These are phyloP conservation scores for Cataglyphis rosenhaueri DNA, from an alignment of 2,888 invertebrate species.

Conservation along the genomic window DNA sequence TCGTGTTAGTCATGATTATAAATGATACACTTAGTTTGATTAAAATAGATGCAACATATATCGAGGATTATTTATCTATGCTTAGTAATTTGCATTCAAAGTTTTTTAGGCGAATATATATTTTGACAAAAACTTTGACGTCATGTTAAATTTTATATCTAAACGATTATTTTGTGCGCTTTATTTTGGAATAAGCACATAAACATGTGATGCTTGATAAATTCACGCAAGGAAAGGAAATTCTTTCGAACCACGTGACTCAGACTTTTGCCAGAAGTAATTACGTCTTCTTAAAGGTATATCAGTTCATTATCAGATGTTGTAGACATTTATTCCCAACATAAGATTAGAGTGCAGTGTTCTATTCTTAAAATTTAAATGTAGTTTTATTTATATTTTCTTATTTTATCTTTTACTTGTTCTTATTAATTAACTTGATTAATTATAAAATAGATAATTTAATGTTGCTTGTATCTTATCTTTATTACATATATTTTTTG, in stretches of 20 bases:
- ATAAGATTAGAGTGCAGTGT: neutral
- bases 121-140: neutral
- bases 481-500: neutral
- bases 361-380: neutral
- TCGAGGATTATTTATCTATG: neutral
- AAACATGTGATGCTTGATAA: conserved; percentile 3
- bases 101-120: neutral
- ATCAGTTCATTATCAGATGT: neutral
- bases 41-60: conserved; percentile 24
- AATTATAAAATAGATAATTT: neutral
- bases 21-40: conserved; percentile 2
- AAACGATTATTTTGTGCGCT: neutral
- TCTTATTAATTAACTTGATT: neutral
- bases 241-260: conserved; percentile 1
- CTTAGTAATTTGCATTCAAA: neutral
- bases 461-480: neutral
- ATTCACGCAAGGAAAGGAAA: conserved; percentile 12
- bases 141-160: neutral
- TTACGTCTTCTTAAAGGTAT: conserved; percentile 10
- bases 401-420: neutral
- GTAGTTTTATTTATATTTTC: neutral
- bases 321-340: neutral
- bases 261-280: conserved; percentile 20
- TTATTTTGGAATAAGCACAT: neutral
- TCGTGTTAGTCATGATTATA: conserved; percentile 20